phyloP scores from a whole-genome alignment of 2,113 vertebrate species.

The Anguilla japonica region DNA sequence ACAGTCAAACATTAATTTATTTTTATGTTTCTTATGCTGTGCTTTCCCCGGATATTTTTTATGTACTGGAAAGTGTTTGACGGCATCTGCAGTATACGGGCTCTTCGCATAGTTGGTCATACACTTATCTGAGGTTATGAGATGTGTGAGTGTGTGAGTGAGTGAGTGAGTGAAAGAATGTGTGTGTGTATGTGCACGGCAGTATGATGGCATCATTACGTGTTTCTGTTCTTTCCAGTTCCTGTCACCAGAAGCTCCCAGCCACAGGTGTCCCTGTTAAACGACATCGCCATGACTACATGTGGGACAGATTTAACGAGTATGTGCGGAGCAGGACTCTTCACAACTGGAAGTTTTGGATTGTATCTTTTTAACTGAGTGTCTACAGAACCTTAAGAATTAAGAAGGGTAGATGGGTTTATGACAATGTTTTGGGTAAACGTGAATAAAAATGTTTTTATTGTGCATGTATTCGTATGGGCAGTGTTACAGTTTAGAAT shows the following conservation, averaged over 20 bases:
- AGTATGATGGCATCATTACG: background rate
- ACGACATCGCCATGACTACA: conserved; percentile 74
- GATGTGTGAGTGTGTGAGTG: background rate
- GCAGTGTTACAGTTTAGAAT: no score
- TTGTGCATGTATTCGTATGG: no score
- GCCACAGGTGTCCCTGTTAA: conserved; percentile 81
- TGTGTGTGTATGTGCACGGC: no score
- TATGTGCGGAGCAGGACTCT: conserved; percentile 87
- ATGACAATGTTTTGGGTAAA: background rate
- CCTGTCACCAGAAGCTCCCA: conserved; percentile 91
- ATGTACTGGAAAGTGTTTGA: no score
- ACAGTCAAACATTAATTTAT: no score
- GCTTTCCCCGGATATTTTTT: no score
- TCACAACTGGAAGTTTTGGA: conserved; percentile 99
- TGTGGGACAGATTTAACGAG: conserved; percentile 84
- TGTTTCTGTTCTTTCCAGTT: conserved; percentile 61
- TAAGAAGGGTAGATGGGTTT: background rate
- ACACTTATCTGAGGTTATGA: background rate
- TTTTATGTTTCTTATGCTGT: no score
- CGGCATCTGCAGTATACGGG: no score
- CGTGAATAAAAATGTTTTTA: no score
- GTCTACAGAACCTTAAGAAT: background rate
- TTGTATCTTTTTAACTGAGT: conserved; percentile 84
- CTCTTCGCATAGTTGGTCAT: background rate
- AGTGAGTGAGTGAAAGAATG: no score